phyloP scores from a whole-genome alignment of 1,140 invertebrate species.

The Idris sp. region DNA sequence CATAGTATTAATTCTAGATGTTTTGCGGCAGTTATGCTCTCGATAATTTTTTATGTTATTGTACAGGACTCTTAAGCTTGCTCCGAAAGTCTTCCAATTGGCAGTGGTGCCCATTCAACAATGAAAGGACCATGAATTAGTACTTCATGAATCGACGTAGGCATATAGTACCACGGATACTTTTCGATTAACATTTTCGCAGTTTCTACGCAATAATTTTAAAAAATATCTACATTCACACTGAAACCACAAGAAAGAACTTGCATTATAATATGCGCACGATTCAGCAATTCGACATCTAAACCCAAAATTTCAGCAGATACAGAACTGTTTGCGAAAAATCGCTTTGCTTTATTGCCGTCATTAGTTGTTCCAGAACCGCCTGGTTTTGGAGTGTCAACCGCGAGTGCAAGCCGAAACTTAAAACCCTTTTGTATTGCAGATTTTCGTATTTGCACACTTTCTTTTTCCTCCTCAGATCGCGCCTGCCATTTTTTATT shows the following conservation, averaged over 20 bases:
- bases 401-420: constrained; percentile 29
- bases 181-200: constrained; percentile 13
- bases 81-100: constrained; percentile 20
- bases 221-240: constrained; percentile 22
- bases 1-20: constrained; percentile 16
- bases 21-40: constrained; percentile 9
- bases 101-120: constrained; percentile 14
- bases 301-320: constrained; percentile 36
- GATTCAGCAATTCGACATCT: constrained; percentile 52
- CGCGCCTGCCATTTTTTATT: constrained; percentile 47
- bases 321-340: constrained; percentile 38
- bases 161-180: constrained; percentile 22
- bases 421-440: constrained; percentile 18
- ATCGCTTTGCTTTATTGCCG: constrained; percentile 50
- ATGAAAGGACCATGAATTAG: constrained; percentile 21
- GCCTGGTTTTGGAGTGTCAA: constrained; percentile 53
- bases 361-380: constrained; percentile 53
- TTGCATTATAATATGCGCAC: constrained; percentile 64
- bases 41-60: constrained; percentile 15
- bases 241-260: constrained; percentile 49
- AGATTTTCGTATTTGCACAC: constrained; percentile 18
- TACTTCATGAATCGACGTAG: constrained; percentile 21
- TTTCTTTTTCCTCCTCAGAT: constrained; percentile 33
- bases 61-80: constrained; percentile 22
- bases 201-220: constrained; percentile 18